Conservation (phyloP, 2,888 invertebrate genomes). For the Antheraea assamensis region DNA sequence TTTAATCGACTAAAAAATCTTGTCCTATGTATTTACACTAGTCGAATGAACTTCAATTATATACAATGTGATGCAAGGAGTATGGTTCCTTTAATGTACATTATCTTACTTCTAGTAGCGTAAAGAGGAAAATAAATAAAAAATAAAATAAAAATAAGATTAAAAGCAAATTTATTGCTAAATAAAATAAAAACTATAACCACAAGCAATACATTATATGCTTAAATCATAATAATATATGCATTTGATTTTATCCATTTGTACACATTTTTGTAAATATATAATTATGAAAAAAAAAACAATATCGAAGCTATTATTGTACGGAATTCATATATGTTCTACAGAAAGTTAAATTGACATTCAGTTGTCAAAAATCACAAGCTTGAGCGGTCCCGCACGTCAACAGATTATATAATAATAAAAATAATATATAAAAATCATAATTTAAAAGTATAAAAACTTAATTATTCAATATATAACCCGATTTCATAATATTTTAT, state of each 20-base stretch:
- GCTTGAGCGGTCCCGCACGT: constrained; percentile 65
- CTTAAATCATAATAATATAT: constrained; percentile 55
- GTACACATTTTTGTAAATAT: constrained; percentile 66
- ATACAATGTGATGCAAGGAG: constrained; percentile 78
- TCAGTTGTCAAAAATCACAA: constrained; percentile 52
- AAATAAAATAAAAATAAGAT: constrained; percentile 71
- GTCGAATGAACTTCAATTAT: constrained; percentile 59
- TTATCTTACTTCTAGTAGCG: constrained; percentile 49
- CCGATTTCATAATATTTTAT: constrained; percentile 77
- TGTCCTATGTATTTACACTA: constrained; percentile 64
- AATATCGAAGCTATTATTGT: constrained; percentile 26
- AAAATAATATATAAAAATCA: constrained; percentile 70
- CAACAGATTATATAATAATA: constrained; percentile 74
- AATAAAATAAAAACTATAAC: constrained; percentile 79
- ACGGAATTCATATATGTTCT: constrained; percentile 36
- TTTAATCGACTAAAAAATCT: constrained; percentile 47
- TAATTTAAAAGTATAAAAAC: constrained; percentile 74
- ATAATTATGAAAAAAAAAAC: constrained; percentile 52
- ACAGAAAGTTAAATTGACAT: constrained; percentile 44
- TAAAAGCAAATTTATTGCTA: constrained; percentile 83
- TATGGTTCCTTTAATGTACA: constrained; percentile 79
- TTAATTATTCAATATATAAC: constrained; percentile 57
- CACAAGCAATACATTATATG: constrained; percentile 74
- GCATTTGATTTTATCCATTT: constrained; percentile 67
- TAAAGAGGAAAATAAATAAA: constrained; percentile 57